Base-by-base conservation (phyloP, 2,113 vertebrate species). In the Arothron firmamentum region DNA sequence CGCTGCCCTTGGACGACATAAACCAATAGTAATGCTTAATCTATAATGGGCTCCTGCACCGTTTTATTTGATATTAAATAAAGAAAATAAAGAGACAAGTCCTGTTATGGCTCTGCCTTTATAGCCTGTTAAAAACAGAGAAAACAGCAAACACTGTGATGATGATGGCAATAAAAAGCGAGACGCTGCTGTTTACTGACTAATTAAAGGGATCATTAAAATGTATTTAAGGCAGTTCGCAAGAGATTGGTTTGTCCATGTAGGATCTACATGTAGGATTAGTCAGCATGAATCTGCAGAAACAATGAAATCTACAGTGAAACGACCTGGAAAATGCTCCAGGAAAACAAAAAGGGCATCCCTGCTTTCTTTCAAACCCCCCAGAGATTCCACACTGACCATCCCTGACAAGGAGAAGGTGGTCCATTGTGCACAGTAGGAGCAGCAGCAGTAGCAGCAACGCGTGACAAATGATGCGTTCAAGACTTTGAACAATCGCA, bases 11-110 rank as follows among this genome's bases (percentile, higher is more conserved):
- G 62, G 47, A 78, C 72, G 77, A 67, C 73, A 71, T 78, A 62
- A 85, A 81, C 75, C 56, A 72, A 78, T 75, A 75, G 54, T 67
- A 69, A 65, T 77, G 72, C 72, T 80, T 75, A 71, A 23, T 63
- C 50, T 41, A 15, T 46, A 42, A 34, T 57, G 56, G 23, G 59
- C 49, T 62, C 50, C 70, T 45, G 72, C 56, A 28, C 25, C 65
- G 65, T 48, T 66, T 14, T 62, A 56, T 56, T 72, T 71, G 41
- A 56, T 25, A 42, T 41, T 38, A 60, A 62, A 43, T 78, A 28
- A 41, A 47, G 45, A 56, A 62, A 72, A 51, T 62, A n/a, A 56
- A 5, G 60, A 57, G 56, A 70, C 21, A 21, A n/a, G 62, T 61
- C 59, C 61, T 20, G 57, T 48, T 48, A 14, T 0, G 8, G 50